Evolutionary conservation across 2,797 vertebrate species (phyloP), one percentile per base, ranked within the genome.

Genomic region (Chelon auratus): DNA sequence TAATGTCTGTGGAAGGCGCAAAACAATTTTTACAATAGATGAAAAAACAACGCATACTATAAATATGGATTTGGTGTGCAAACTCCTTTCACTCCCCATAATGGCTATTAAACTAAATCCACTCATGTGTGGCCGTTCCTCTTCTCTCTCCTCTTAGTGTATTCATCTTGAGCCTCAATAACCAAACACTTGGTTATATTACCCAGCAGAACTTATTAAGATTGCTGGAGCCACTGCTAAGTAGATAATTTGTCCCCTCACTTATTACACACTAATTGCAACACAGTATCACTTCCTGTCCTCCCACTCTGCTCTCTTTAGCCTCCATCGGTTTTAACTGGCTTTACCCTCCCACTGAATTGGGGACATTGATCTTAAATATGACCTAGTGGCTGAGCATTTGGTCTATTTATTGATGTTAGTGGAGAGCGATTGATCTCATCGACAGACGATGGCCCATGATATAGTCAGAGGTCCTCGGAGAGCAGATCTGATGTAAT

Each of bases 311-410:
- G 20, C 72, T 60, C 52, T 70, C 62, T 57, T 64, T 47, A 60
- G 26, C 14, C 42, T 62, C 40, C 48, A 30, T 65, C 18, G 36
- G 45, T 18, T 70, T 66, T 17, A 50, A 71, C 68, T 56, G 57
- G 55, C 60, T 68, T 82, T 75, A 76, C 64, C 72, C 63, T 58
- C 53, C 14, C 51, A 18, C 53, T 42, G 58, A 68, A 63, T 64
- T 61, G 26, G 63, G 24, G 43, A 64, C 80, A 91, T 81, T 78
- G 87, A 90, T 87, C 61, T 69, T 65, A 65, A 76, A 82, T 71
- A 80, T 72, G 53, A 59, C 69, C 67, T 8, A 42, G 60, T 65
- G 80, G 74, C 51, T 4, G 40, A 69, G 17, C 22, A 50, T 69
- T 81, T 67, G 24, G 56, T 52, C 77, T 62, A 61, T 52, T 56